A percentile compares a stretch with the other conserved stretches of the same genome.
Evolutionary conservation across 2,888 invertebrate species (phyloP).

Genomic region (Diplazon laetatorius): DNA sequence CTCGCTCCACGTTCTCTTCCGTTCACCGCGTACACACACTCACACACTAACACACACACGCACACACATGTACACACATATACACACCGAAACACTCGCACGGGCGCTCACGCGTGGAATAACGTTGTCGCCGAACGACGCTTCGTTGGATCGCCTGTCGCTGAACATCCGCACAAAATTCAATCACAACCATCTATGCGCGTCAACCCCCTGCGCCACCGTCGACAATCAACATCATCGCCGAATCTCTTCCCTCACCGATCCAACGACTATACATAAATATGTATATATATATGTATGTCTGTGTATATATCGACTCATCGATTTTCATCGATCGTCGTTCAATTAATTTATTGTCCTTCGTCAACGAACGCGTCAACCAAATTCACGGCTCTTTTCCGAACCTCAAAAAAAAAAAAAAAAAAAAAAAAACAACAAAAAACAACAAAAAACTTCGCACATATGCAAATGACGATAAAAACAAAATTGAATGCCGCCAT

Average conservation of each 20-base stretch:
- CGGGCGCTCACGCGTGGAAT: too few species aligned
- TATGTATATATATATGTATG: too few species aligned
- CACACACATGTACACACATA: too few species aligned
- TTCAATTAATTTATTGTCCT: too few species aligned
- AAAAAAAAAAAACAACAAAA: neutral
- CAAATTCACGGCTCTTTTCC: too few species aligned
- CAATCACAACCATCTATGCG: slow-evolving; percentile 15
- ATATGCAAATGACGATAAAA: slow-evolving; percentile 8
- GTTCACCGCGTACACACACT: slow-evolving; percentile 37
- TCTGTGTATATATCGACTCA: neutral
- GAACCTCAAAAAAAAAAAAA: too few species aligned
- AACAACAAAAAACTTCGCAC: too few species aligned
- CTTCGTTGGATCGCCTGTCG: slow-evolving; percentile 38
- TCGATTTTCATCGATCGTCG: neutral
- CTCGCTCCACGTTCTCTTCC: slow-evolving; percentile 35
- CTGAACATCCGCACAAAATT: slow-evolving; percentile 12
- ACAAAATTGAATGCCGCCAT: slow-evolving; percentile 8
- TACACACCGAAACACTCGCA: too few species aligned
- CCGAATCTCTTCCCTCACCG: neutral
- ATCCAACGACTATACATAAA: too few species aligned
- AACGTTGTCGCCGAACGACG: neutral
- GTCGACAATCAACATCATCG: neutral
- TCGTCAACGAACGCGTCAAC: too few species aligned
- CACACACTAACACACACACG: slow-evolving; percentile 9
- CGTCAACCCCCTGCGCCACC: neutral